phyloP scores from a whole-genome alignment of 2,797 vertebrate species.

The Hafferia zeledoni region DNA sequence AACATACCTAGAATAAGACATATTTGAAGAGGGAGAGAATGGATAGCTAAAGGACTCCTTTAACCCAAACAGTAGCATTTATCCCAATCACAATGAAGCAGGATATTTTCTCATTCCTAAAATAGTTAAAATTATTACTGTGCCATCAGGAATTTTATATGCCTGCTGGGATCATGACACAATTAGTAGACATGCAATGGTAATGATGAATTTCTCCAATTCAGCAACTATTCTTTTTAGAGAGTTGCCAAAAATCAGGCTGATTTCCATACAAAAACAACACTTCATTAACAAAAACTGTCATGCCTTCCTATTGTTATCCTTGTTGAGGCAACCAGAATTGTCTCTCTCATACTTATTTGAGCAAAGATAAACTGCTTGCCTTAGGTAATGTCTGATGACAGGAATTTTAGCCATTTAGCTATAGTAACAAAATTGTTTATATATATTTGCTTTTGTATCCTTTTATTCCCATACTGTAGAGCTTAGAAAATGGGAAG shows the following conservation, averaged over 20 bases:
- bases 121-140: background rate
- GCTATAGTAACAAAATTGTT: background rate
- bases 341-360: background rate
- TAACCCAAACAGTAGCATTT: background rate
- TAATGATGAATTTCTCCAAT: background rate
- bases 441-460: background rate
- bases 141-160: background rate
- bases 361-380: background rate
- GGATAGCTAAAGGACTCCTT: background rate
- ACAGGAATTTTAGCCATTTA: background rate
- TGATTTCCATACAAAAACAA: background rate
- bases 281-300: background rate
- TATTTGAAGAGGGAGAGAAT: background rate
- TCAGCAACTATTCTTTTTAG: background rate
- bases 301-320: background rate
- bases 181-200: background rate
- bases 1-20: background rate
- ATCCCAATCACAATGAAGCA: background rate
- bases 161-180: background rate
- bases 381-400: background rate
- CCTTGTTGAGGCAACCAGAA: background rate
- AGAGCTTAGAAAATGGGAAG: background rate
- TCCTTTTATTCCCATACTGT: background rate
- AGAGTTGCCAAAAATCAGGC: background rate
- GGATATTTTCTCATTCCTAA: background rate